phyloP scores from a whole-genome alignment of 2,797 vertebrate species.

The Syncerus caffer region DNA sequence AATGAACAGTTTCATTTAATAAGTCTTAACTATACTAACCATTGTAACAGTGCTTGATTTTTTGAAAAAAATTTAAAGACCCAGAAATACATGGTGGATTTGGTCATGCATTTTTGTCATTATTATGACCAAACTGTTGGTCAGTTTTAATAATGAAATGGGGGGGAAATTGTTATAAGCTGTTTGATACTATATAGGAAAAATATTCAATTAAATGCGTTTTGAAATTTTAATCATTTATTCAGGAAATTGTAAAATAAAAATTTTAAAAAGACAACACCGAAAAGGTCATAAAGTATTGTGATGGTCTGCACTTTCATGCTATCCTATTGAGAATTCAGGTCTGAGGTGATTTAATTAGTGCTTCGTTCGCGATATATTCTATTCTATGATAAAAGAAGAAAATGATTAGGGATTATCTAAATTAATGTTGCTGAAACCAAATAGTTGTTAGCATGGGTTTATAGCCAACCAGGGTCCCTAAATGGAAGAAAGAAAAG shows the following conservation, averaged over 20 bases:
- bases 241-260: background rate
- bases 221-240: background rate
- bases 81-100: background rate
- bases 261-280: background rate
- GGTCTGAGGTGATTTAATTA: background rate
- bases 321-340: background rate
- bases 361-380: background rate
- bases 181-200: background rate
- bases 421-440: no score
- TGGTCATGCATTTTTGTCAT: background rate
- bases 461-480: no score
- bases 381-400: background rate
- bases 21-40: background rate
- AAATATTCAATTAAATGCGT: background rate
- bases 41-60: background rate
- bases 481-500: no score
- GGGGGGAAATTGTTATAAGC: background rate
- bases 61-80: background rate
- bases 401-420: background rate
- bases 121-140: background rate
- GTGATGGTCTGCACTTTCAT: background rate
- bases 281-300: background rate
- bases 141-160: background rate
- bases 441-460: no score
- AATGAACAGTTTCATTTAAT: background rate